These are phyloP conservation scores for Frankliniella intonsa DNA, from an alignment of 2,888 invertebrate genomes.

Conservation along the genomic window DNA sequence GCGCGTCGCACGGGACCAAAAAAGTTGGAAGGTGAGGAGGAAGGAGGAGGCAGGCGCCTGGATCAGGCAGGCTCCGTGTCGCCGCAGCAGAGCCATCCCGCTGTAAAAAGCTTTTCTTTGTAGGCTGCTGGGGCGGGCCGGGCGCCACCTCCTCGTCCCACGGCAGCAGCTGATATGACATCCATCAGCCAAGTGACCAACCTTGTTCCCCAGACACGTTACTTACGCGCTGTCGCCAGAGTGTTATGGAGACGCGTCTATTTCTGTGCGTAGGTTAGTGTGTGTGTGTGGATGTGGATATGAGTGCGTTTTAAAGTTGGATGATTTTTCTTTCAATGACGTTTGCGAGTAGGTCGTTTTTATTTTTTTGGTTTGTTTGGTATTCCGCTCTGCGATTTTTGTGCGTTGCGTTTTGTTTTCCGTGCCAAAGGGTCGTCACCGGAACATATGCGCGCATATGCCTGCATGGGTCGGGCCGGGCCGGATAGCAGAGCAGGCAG, in stretches of 20 bases:
- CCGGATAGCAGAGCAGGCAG: neutral
- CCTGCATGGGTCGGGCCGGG: neutral
- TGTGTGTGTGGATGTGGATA: too few relatives aligned
- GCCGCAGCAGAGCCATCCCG: neutral
- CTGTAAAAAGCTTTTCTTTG: neutral
- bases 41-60: too few relatives aligned
- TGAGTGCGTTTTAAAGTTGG: too few relatives aligned
- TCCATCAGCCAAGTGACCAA: too few relatives aligned
- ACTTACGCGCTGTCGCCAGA: too few relatives aligned
- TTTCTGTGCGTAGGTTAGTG: too few relatives aligned
- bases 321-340: neutral
- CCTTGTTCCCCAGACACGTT: too few relatives aligned
- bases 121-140: neutral
- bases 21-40: neutral
- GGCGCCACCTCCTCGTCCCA: too few relatives aligned
- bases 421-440: slow-evolving; percentile 9
- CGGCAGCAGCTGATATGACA: too few relatives aligned
- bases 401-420: neutral
- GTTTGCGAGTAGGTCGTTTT: neutral
- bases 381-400: neutral
- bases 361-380: neutral
- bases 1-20: neutral
- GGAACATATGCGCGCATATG: neutral
- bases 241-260: too few relatives aligned
- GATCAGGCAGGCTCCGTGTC: too few relatives aligned